Base-by-base conservation (phyloP, 2,797 vertebrate genomes). In the Onychomys leucogaster region DNA sequence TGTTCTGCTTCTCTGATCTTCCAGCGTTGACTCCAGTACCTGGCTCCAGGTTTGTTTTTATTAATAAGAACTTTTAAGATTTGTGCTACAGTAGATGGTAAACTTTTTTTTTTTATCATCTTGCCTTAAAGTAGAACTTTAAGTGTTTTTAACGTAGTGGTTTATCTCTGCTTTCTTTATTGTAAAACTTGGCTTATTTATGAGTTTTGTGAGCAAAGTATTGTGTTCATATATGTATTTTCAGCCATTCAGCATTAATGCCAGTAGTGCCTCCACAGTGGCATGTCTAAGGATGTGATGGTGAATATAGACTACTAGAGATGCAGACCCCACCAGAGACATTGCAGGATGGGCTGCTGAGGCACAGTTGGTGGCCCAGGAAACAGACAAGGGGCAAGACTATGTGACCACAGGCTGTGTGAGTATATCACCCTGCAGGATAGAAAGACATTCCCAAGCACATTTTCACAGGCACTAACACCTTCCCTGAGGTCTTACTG, bases 111-210 rank as follows among this genome's bases (percentile, higher is more conserved):
- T 52, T 37, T 25, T 55, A 34, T 17, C 4, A 29, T 27, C 23
- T 86, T 55, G 34, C 49, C 63, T 69, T 52, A 27, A 55, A 52
- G 5, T 57, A 41, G 21, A 86, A 52, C 23, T 27, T 25, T 86
- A 71, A 71, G 23, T 37, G 65, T 29, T 55, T 52, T 71, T 41
- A 41, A n/a, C n/a, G n/a, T 71, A 21, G 23, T 32, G 49, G 41
- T 49, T 11, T 23, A 69, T 89, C 82, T 73, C 37, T 73, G 37
- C 71, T 73, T 80, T 78, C 89, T 94, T 94, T 89, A 81, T 57
- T 95, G 29, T 93, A n/a, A 97, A 90, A 85, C 65, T 37, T 84
- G 12, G 17, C 19, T 94, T 61, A 46, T 59, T 94, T 96, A 32
- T 87, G 63, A 76, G 52, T 78, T 78, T 81, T 83, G 21, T 91